Evolutionary conservation across 2,888 invertebrate species (phyloP), one percentile per base, ranked within the genome.

Genomic region (Synergus gifuensis): DNA sequence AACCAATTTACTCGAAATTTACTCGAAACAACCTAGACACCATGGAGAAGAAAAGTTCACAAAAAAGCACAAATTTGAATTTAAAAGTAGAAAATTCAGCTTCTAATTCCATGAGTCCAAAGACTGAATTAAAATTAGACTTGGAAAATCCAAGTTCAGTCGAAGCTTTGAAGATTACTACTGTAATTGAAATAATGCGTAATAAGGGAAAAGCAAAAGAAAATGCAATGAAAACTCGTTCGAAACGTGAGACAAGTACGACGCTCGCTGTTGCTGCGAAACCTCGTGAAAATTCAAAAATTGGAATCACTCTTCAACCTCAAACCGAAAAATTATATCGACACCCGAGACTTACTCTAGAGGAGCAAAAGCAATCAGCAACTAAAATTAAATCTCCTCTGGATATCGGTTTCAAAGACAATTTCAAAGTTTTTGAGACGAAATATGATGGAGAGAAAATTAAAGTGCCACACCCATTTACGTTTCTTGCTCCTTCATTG

Each of bases 11-110:
- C 28, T 73, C 73, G 28, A 73, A 73, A 73, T 28, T 54, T 28
- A 49, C 73, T 54, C 40, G 7, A 54, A 73, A 73, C 49, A 54
- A 73, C n/a, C 28, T 73, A 9, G 73, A 58, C 5, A 73, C n/a
- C 3, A n/a, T 8, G 12, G 54, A 78, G 91, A 22, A 90, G 91
- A 83, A 87, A 90, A 90, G 81, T 79, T 3, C 22, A 22, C 8
- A 28, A 22, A 69, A 28, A 14, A 9, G 11, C 8, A 14, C 7
- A 22, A 28, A 22, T 49, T 22, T 28, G 14, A 28, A 22, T 8
- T 12, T n/a, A 11, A 22, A 67, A 69, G 28, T 9, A 89, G 4
- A 18, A 44, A 77, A 40, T 18, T 36, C 36, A 79, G 22, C 28
- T 14, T 4, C 22, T 5, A 76, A n/a, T 66, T 76, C 63, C 11